phyloP scores from a whole-genome alignment of 2,113 vertebrate species.

The Morone saxatilis region DNA sequence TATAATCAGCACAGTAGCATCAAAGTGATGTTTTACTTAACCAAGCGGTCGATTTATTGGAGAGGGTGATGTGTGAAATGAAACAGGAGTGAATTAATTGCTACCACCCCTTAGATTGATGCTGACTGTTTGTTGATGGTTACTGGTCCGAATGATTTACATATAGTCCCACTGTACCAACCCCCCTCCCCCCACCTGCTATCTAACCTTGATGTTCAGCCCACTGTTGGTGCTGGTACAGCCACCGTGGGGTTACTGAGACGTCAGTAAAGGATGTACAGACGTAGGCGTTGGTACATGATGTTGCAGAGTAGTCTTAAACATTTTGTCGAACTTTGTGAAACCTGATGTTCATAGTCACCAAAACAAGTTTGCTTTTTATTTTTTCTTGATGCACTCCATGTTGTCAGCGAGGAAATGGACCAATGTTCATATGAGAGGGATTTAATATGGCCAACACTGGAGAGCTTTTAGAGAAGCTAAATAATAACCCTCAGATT shows the following conservation, averaged over 20 bases:
- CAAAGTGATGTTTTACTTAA: neutral
- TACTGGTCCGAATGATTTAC: neutral
- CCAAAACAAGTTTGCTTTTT: slow-evolving; percentile 13
- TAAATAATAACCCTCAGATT: neutral
- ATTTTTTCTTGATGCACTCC: slow-evolving; percentile 50
- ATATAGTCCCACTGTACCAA: neutral
- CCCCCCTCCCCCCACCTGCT: neutral
- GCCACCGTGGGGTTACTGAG: neutral
- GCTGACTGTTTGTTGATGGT: slow-evolving; percentile 7
- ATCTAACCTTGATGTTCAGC: neutral
- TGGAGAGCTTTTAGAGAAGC: neutral
- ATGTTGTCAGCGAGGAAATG: slow-evolving; percentile 8
- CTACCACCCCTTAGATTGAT: neutral
- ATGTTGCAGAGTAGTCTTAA: slow-evolving; percentile 19
- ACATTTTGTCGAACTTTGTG: slow-evolving; percentile 1
- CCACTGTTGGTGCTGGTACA: neutral
- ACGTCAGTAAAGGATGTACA: slow-evolving; percentile 8
- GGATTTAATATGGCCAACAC: neutral
- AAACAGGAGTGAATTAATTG: neutral
- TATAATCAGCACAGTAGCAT: slow-evolving; percentile 17
- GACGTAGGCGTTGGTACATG: slow-evolving; percentile 11
- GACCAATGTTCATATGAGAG: slow-evolving; percentile 22
- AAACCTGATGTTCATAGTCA: slow-evolving; percentile 1
- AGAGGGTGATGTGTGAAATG: neutral
- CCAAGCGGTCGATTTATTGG: neutral